Base-by-base conservation (phyloP, 2,888 invertebrate genomes). In the Macroteleia sp. region DNA sequence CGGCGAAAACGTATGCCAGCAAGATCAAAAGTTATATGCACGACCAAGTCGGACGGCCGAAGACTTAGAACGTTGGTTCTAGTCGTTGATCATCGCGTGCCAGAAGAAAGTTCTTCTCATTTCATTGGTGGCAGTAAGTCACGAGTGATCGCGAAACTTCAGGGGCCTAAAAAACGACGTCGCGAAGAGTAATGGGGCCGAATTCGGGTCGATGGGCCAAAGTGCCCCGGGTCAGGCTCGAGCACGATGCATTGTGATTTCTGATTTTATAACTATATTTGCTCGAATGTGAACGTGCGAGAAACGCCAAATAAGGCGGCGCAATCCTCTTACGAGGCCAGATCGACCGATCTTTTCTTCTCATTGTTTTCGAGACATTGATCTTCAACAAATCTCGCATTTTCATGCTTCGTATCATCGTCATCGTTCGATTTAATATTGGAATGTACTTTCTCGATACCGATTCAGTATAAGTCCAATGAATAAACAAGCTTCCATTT, bases 11-110 rank as follows among this genome's bases (percentile, higher is more conserved):
- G 69, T 70, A 66, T 67, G 74, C 70, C 67, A 62, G 70, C 59
- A 70, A 54, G 75, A 75, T 80, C 67, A 75, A 71, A 80, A 77
- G 73, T 76, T 66, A 73, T 71, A 71, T 64, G 69, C 74, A 75
- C 67, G 62, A 64, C 30, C 59, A 36, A 42, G 39, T 32, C 59
- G 56, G 57, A 42, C 61, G 54, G 39, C 42, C 34, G 32, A 34
- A 30, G 44, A 6, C 39, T 48, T 22, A 12, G 20, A 57, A 46
- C 44, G 66, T 70, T 64, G 41, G 70, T 19, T 57, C 70, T 61
- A 57, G 67, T 74, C 74, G 70, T 75, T 71, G 75, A 79, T 71
- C 71, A 79, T 75, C 79, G 75, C 75, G 78, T 78, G 78, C 78
- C 74, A 66, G 61, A 74, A 61, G 78, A 78, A 74, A 78, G 78